phyloP scores from a whole-genome alignment of 1,140 invertebrate species.

The Antheraea mylitta region DNA sequence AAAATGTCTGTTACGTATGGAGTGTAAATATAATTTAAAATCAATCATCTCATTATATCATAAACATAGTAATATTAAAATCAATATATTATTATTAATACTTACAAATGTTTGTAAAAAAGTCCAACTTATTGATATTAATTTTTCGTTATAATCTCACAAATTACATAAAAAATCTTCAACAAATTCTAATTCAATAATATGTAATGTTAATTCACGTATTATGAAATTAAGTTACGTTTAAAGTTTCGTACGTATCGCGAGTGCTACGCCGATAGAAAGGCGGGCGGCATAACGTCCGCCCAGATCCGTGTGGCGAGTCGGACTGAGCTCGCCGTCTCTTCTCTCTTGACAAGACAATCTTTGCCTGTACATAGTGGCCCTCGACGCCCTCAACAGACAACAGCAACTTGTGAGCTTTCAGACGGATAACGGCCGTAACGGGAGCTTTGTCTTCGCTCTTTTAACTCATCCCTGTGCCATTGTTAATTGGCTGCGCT shows the following conservation, averaged over 20 bases:
- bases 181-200: too few relatives aligned
- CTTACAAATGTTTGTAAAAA: constrained; percentile 49
- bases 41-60: constrained; percentile 21
- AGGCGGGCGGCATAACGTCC: constrained; percentile 50
- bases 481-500: constrained; percentile 20
- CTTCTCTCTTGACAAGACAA: constrained; percentile 66
- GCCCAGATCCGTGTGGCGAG: constrained; percentile 55
- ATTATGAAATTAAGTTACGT: constrained; percentile 38
- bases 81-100: constrained; percentile 22
- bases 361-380: constrained; percentile 63
- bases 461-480: constrained; percentile 35
- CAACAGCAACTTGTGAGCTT: constrained; percentile 68
- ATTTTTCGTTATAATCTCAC: constrained; percentile 15
- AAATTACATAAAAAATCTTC: background rate
- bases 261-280: constrained; percentile 39
- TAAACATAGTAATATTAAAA: constrained; percentile 7
- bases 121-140: constrained; percentile 7
- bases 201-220: constrained; percentile 14
- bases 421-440: constrained; percentile 57
- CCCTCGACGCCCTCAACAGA: constrained; percentile 62
- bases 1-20: background rate
- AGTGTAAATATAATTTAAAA: background rate
- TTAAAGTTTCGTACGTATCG: constrained; percentile 32
- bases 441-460: constrained; percentile 56
- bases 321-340: constrained; percentile 53